These are phyloP conservation scores for Lethrus apterus DNA, from an alignment of 1,140 invertebrate species.

Conservation along the genomic window DNA sequence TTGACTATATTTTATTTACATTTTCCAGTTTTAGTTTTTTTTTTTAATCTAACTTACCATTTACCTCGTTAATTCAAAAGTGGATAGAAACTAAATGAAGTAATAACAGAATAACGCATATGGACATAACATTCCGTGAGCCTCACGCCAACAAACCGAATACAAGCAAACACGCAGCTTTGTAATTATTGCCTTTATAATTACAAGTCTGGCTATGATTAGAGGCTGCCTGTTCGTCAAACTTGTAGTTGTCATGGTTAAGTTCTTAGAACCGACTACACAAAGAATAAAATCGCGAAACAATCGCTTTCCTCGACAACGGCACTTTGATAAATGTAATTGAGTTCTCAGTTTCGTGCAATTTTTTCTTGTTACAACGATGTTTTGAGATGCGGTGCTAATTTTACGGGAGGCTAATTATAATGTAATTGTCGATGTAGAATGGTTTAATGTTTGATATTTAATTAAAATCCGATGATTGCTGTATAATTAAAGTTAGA, in stretches of 20 bases:
- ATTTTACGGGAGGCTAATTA: conserved; percentile 24
- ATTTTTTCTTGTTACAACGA: conserved; percentile 14
- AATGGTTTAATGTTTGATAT: no score
- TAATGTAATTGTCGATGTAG: conserved; percentile 15
- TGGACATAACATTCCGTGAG: conserved; percentile 11
- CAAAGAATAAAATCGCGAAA: conserved; percentile 3
- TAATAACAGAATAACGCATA: no score
- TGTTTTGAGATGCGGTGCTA: conserved; percentile 13
- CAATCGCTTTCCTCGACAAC: conserved; percentile 6
- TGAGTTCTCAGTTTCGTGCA: conserved; percentile 19
- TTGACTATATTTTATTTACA: no score
- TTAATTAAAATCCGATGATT: no score
- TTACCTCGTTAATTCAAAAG: no score
- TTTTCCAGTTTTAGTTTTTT: no score
- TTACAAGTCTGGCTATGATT: conserved; percentile 21
- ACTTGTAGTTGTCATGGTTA: no score
- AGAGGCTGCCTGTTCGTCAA: conserved; percentile 20
- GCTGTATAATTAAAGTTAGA: no score
- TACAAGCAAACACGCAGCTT: conserved; percentile 12
- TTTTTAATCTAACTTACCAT: no score
- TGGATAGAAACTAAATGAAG: no score
- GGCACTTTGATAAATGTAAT: conserved; percentile 18
- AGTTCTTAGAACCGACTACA: conserved; percentile 3
- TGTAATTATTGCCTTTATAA: conserved; percentile 17
- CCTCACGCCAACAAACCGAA: conserved; percentile 12